A percentile compares a stretch with the other conserved stretches of the same genome.
Evolutionary conservation across 2,888 invertebrate species (phyloP).

Genomic region (Crematogaster levior): DNA sequence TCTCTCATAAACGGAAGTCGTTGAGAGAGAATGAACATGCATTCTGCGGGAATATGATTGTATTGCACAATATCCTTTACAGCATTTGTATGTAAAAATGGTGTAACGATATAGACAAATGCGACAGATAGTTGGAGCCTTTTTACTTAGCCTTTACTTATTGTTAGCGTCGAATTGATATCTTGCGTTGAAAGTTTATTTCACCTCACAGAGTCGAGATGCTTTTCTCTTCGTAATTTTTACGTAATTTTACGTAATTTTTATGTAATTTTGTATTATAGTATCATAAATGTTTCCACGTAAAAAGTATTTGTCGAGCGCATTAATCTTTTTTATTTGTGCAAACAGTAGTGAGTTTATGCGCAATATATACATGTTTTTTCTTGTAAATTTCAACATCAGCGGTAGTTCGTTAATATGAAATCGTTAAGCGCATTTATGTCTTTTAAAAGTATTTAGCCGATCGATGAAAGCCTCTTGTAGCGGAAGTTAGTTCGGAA

Average conservation of each 20-base stretch:
- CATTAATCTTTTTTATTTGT: neutral
- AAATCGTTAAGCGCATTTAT: neutral
- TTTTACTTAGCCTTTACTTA: neutral
- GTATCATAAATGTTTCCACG: neutral
- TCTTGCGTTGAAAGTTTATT: neutral
- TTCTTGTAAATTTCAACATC: neutral
- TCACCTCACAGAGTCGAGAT: neutral
- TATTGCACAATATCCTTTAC: neutral
- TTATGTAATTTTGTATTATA: too few relatives aligned
- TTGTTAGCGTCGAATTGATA: slow-evolving; percentile 11
- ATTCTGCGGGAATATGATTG: neutral
- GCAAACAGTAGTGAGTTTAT: neutral
- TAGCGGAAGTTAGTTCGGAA: neutral
- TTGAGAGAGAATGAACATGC: slow-evolving; percentile 12
- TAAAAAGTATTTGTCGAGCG: neutral
- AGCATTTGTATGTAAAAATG: neutral
- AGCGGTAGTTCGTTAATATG: neutral
- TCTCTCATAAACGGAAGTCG: slow-evolving; percentile 25
- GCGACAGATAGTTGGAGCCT: neutral
- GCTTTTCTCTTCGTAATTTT: neutral
- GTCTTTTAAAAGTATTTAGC: neutral
- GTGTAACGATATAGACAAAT: neutral
- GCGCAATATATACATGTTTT: neutral
- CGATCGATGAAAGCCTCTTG: slow-evolving; percentile 11
- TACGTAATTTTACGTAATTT: neutral